Evolutionary conservation across 2,113 vertebrate species (phyloP).

Genomic region (Trachemys scripta): DNA sequence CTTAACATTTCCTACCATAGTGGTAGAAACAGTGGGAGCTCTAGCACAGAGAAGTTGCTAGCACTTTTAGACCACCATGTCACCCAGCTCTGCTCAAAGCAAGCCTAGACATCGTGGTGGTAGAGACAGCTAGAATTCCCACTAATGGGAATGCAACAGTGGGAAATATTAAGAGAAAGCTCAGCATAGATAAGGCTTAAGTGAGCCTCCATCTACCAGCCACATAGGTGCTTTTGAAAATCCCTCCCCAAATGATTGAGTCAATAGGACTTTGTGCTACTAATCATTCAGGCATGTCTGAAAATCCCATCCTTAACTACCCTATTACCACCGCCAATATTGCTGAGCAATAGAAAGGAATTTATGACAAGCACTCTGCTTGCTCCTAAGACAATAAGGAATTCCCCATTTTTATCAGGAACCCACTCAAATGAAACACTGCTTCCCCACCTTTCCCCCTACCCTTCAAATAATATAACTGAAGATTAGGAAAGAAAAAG

Average conservation of each 20-base stretch:
- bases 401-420: neutral
- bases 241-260: neutral
- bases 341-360: neutral
- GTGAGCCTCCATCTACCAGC: neutral
- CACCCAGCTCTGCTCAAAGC: neutral
- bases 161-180: neutral
- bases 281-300: accelerated
- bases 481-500: neutral
- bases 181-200: neutral
- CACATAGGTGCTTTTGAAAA: neutral
- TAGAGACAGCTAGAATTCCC: neutral
- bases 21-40: neutral
- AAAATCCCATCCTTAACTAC: neutral
- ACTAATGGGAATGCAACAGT: neutral
- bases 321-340: neutral
- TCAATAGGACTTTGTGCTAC: neutral
- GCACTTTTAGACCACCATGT: neutral
- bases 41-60: neutral
- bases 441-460: no score
- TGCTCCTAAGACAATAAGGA: neutral
- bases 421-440: neutral
- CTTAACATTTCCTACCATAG: neutral
- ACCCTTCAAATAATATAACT: no score
- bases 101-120: neutral
- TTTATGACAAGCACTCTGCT: neutral